Evolutionary conservation across 2,888 invertebrate genomes (phyloP), one percentile per base, ranked within the genome.

Genomic region (Macrosoma leucophasiata): DNA sequence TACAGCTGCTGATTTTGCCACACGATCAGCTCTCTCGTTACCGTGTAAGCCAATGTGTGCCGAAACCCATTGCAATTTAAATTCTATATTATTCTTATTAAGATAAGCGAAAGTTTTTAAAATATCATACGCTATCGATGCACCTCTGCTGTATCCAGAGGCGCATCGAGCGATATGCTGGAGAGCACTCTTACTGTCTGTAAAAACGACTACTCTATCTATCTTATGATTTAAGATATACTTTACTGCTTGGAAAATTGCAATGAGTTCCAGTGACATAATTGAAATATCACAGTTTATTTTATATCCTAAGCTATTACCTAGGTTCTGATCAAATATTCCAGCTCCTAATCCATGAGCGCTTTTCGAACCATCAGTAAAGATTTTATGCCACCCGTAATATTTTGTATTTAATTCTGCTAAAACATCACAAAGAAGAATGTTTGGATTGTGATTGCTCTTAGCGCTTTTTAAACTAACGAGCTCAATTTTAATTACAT

Each of bases 21-120:
- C 14, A 3, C 9, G 9, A 13, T 33, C 39, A 17, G 12, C 34
- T 20, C 7, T 18, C 23, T 34, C 39, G 17, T 39, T 39, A 6
- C 33, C 34, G 2, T 9, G 6, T n/a, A 39, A 7, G n/a, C 39
- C 39, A 23, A 39, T 19, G 9, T 37, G 41, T 7, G 36, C 22
- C 3, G 36, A 22, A 23, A 28, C 19, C 23, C 24, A 32, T 25
- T 32, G 25, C 18, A 34, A 13, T 34, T 22, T 13, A 13, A 29
- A 3, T 19, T 13, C 4, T 10, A 11, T 24, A 4, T 9, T 7
- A 9, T 13, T 25, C 9, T 11, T 18, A 24, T 19, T 12, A 11
- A 18, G 13, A 6, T 5, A 9, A 19, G 19, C 25, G 4, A 32
- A 19, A 25, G 24, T 10, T 19, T 13, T 9, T 21, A 31, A 25